These are phyloP conservation scores for Helicoverpa assulta DNA, from an alignment of 2,888 invertebrate genomes.

Conservation along the genomic window DNA sequence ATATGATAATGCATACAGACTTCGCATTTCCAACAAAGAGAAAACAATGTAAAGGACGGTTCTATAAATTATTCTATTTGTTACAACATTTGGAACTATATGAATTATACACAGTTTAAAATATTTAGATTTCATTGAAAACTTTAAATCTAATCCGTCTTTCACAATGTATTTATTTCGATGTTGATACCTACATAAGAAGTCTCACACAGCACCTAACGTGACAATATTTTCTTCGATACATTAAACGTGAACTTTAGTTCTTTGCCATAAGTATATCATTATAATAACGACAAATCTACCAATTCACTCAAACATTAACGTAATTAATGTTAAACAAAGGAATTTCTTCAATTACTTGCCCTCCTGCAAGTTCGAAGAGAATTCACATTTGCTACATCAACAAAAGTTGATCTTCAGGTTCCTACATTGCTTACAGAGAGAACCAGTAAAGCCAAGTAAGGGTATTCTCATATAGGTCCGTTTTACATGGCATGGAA, in stretches of 20 bases:
- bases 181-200: too few species aligned
- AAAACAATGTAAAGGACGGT: not conserved
- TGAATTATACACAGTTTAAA: too few species aligned
- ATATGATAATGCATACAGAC: constrained; percentile 4
- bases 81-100: not conserved
- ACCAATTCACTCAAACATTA: too few species aligned
- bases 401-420: constrained; percentile 22
- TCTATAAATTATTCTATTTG: not conserved
- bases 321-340: not conserved
- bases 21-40: not conserved
- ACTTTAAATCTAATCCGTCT: too few species aligned
- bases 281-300: too few species aligned
- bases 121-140: too few species aligned
- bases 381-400: constrained; percentile 15
- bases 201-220: too few species aligned
- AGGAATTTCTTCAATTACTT: constrained; percentile 11
- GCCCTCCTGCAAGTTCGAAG: constrained; percentile 1
- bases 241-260: too few species aligned
- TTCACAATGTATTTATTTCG: too few species aligned
- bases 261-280: too few species aligned
- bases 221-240: too few species aligned
- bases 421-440: constrained; percentile 9
- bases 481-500: too few species aligned
- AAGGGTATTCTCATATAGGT: not conserved
- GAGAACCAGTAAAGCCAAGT: constrained; percentile 27